Percentiles rank a stretch among this genome's conserved stretches.
phyloP scores from a whole-genome alignment of 2,797 vertebrate genomes.

The Leptoclinus maculatus region DNA sequence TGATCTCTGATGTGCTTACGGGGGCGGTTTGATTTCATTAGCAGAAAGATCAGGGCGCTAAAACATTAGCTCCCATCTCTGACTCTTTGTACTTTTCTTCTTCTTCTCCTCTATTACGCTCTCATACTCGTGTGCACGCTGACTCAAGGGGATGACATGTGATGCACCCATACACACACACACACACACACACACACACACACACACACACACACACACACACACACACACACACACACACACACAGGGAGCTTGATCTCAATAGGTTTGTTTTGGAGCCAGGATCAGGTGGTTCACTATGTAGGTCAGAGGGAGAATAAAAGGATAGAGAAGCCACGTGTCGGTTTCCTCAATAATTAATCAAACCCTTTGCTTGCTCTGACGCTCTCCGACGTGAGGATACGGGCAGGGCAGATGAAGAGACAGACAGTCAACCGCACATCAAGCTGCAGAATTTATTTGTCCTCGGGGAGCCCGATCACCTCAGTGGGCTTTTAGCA shows the following conservation, averaged over 20 bases:
- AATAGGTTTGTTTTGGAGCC: slow-evolving; percentile 60
- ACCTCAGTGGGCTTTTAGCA: slow-evolving; percentile 46
- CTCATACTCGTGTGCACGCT: background rate
- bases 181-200: background rate
- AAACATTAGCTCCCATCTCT: slow-evolving; percentile 38
- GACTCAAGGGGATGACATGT: slow-evolving; percentile 3
- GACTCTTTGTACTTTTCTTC: slow-evolving; percentile 5
- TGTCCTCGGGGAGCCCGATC: slow-evolving; percentile 51
- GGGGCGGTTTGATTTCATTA: slow-evolving; percentile 53
- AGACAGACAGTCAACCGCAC: slow-evolving; percentile 25
- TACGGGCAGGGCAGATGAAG: slow-evolving; percentile 27
- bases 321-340: slow-evolving; percentile 58
- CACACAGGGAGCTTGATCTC: slow-evolving; percentile 29
- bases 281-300: slow-evolving; percentile 71
- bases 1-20: slow-evolving; percentile 42
- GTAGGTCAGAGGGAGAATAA: slow-evolving; percentile 71
- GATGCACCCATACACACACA: background rate
- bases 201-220: background rate
- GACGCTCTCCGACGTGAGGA: slow-evolving; percentile 24
- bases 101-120: background rate
- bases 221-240: background rate
- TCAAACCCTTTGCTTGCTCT: slow-evolving; percentile 37
- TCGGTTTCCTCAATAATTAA: slow-evolving; percentile 77
- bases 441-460: slow-evolving; percentile 28
- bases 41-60: slow-evolving; percentile 33